These are phyloP conservation scores for Brachyhypopomus gauderio DNA, from an alignment of 2,113 vertebrate species.

Conservation along the genomic window DNA sequence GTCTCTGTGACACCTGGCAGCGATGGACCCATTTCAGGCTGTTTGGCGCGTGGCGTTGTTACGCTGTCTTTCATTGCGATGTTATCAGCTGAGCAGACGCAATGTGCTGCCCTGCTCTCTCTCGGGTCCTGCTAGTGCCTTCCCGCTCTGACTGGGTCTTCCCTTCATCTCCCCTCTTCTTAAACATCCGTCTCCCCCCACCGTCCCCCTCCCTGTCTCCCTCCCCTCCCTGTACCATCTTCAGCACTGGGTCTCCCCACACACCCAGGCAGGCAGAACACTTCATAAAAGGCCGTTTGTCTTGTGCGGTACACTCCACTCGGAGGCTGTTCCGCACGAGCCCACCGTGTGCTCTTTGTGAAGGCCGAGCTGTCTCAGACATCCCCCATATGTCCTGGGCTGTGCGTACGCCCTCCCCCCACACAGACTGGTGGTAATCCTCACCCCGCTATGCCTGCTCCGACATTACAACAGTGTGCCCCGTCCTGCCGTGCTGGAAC, in stretches of 20 bases:
- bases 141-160: slow-evolving; percentile 3
- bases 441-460: slow-evolving; percentile 29
- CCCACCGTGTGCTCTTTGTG: background rate
- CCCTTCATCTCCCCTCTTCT: background rate
- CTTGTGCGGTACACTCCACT: background rate
- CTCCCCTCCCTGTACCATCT: too few relatives aligned
- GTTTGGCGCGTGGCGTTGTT: background rate
- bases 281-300: slow-evolving; percentile 1
- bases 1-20: too few relatives aligned
- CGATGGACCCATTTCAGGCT: too few relatives aligned
- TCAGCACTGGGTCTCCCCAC: background rate
- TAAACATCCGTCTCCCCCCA: too few relatives aligned
- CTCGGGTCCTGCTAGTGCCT: background rate
- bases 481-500: slow-evolving; percentile 16
- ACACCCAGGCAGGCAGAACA: background rate
- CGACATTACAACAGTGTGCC: slow-evolving; percentile 39
- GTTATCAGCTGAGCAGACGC: background rate
- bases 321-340: background rate
- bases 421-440: slow-evolving; percentile 50
- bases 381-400: slow-evolving; percentile 34
- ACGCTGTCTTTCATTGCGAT: background rate
- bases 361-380: slow-evolving; percentile 10
- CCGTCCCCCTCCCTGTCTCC: background rate
- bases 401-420: background rate
- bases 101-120: slow-evolving; percentile 5